phyloP scores from a whole-genome alignment of 2,113 vertebrate species.

The Daubentonia madagascariensis region DNA sequence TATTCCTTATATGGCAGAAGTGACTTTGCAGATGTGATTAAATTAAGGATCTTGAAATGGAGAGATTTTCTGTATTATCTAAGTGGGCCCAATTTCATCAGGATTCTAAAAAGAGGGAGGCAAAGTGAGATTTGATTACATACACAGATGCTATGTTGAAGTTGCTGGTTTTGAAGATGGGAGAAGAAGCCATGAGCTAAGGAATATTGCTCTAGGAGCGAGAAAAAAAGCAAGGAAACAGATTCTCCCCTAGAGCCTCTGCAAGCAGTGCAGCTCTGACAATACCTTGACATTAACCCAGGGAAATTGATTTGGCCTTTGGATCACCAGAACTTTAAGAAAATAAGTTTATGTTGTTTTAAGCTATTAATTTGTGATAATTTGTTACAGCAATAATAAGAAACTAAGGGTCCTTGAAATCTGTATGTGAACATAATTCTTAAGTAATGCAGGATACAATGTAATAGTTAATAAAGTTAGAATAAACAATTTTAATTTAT shows the following conservation, averaged over 20 bases:
- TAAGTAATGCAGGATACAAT: not conserved
- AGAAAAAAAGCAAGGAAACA: not conserved
- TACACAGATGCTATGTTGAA: not conserved
- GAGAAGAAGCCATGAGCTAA: not conserved
- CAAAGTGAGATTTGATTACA: not conserved
- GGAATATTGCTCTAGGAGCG: not conserved
- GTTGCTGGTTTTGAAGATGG: not conserved
- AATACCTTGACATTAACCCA: not conserved
- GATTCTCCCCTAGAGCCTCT: not conserved
- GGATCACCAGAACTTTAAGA: not conserved
- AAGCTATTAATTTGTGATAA: not conserved
- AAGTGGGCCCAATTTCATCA: not conserved
- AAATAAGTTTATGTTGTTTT: not conserved
- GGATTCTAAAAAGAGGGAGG: not conserved
- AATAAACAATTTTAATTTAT: not conserved
- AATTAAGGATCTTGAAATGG: not conserved
- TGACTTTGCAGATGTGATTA: not conserved
- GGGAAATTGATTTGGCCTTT: not conserved
- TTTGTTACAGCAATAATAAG: not conserved
- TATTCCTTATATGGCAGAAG: not conserved
- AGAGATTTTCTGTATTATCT: not conserved
- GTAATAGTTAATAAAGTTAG: not conserved
- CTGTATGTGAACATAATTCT: not conserved
- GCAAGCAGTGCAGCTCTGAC: rapidly evolving
- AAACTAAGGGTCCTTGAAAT: not conserved